Evolutionary conservation across 2,797 vertebrate species (phyloP).

Genomic region (Manis crassicaudata): DNA sequence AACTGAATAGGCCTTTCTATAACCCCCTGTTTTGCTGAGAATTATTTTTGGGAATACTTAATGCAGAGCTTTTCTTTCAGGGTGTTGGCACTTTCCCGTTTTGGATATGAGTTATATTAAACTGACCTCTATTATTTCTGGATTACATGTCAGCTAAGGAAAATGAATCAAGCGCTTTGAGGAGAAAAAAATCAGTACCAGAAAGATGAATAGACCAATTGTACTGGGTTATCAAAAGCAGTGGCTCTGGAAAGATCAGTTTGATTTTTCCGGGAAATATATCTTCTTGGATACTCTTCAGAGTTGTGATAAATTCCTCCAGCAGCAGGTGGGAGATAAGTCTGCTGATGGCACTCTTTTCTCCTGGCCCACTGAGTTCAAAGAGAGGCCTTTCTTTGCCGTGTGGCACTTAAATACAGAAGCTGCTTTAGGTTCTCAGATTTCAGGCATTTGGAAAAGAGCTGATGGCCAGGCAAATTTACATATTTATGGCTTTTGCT

Average conservation of each 20-base stretch:
- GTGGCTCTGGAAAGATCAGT: conserved; percentile 56
- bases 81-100: conserved; percentile 68
- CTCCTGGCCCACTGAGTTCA: conserved; percentile 15
- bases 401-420: conserved; percentile 4
- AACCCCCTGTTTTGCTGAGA: background rate
- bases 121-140: conserved; percentile 78
- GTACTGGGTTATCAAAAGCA: conserved; percentile 61
- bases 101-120: conserved; percentile 69
- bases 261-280: conserved; percentile 67
- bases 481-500: background rate
- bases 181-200: conserved; percentile 49
- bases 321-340: conserved; percentile 45
- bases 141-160: conserved; percentile 70
- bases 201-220: conserved; percentile 71
- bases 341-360: background rate
- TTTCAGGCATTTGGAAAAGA: conserved; percentile 47
- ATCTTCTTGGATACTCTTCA: conserved; percentile 68
- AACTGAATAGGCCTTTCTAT: conserved; percentile 63
- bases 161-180: conserved; percentile 76
- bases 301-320: conserved; percentile 59
- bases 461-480: conserved; percentile 5
- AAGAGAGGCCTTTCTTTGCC: conserved; percentile 40
- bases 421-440: conserved; percentile 44
- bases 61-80: conserved; percentile 71
- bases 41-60: conserved; percentile 71